Evolutionary conservation across 2,888 invertebrate genomes (phyloP), one percentile per base, ranked within the genome.

Genomic region (Encarsia formosa): DNA sequence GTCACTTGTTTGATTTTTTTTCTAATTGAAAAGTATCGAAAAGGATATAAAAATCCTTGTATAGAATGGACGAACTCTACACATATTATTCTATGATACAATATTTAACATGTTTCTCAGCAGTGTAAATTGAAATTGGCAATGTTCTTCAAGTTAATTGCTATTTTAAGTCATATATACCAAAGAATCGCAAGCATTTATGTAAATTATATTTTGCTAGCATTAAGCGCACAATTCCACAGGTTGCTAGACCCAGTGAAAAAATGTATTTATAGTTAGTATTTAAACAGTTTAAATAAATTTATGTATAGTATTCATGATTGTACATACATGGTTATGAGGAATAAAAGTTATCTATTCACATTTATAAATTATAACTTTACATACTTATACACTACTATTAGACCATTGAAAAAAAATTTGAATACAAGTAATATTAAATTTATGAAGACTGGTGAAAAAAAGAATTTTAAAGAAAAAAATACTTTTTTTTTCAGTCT

Each of bases 1-100:
- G 49, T 56, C 52, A 47, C 22, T 39, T 45, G 44, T 49, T 45
- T 35, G 32, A 48, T 31, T 20, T 26, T 39, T 4, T n/a, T n/a
- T n/a, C n/a, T n/a, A n/a, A n/a, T 40, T 49, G 48, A 52, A 55
- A 55, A 45, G 41, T 49, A 41, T 41, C 41, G 31, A 47, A 47
- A 29, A 23, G 45, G 20, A 23, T 35, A 18, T 35, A 5, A 19
- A 34, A n/a, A 54, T 23, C 23, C 44, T 55, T 29, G 16, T 16
- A 41, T 41, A 15, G 37, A 31, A 44, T 55, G 47, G 51, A 51
- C 47, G 39, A 55, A 48, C 8, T 51, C 45, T 55, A 55, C 26
- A 49, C 51, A 45, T 24, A 48, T 40, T 38, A n/a, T n/a, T 43
- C 40, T 43, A 47, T 54, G 15, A 26, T 47, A 24, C 50, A 50